A percentile compares a stretch with the other conserved stretches of the same genome.
Conservation (phyloP, 2,888 invertebrate species). For the Drosophila quasianomalipes region DNA sequence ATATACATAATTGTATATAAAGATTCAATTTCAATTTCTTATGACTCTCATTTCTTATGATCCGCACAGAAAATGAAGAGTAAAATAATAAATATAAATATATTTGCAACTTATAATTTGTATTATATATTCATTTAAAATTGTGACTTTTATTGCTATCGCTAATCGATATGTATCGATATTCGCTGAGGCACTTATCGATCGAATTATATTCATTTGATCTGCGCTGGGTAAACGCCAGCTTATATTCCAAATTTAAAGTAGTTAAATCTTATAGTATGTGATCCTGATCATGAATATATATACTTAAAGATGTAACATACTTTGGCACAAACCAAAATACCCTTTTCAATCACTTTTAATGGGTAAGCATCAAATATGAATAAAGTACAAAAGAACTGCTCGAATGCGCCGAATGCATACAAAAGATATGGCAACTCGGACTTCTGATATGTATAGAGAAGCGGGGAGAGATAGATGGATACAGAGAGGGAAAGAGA, state of each 20-base stretch:
- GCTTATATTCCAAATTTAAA: no score
- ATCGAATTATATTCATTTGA: no score
- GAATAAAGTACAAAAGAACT: constrained; percentile 48
- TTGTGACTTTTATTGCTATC: no score
- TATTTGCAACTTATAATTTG: not conserved
- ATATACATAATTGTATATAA: not conserved
- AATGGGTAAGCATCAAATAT: constrained; percentile 2
- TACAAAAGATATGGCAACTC: constrained; percentile 67
- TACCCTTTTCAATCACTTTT: not conserved
- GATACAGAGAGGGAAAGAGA: not conserved
- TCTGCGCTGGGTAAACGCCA: no score
- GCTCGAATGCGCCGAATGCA: constrained; percentile 67
- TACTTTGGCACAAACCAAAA: not conserved
- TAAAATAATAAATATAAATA: not conserved
- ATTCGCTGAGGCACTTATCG: no score
- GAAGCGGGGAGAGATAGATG: not conserved
- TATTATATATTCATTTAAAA: no score
- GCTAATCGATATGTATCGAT: no score
- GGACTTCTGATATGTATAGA: constrained; percentile 49
- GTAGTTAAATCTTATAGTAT: no score
- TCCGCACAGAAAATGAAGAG: not conserved
- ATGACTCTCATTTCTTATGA: no score
- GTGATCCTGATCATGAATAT: not conserved
- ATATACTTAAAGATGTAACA: not conserved
- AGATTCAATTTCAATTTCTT: not conserved